A percentile compares a stretch with the other conserved stretches of the same genome.
These are phyloP conservation scores for Nematolebias whitei DNA, from an alignment of 2,113 vertebrate genomes.

Conservation along the genomic window DNA sequence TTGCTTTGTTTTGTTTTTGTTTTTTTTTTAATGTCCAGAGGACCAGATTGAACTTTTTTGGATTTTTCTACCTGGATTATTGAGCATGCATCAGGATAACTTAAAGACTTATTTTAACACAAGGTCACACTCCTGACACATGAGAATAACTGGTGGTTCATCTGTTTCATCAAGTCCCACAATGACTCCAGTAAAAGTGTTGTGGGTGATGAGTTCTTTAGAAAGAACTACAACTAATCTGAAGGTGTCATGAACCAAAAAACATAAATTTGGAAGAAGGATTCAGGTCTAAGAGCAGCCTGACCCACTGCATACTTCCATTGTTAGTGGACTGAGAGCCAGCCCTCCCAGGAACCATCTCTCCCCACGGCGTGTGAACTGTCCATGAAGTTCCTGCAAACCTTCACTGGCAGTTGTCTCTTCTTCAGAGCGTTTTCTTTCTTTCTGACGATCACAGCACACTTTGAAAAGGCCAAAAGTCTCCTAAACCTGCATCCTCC, in stretches of 20 bases:
- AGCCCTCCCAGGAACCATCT: conserved; percentile 26
- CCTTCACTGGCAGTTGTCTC: conserved; percentile 57
- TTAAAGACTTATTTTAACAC: conserved; percentile 35
- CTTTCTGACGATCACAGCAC: conserved; percentile 57
- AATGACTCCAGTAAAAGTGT: conserved; percentile 21
- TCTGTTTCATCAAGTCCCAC: conserved; percentile 34
- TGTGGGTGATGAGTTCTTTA: conserved; percentile 25
- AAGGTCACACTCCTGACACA: conserved; percentile 26
- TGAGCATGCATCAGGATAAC: too few species aligned
- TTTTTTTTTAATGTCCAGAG: too few species aligned
- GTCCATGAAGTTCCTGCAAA: conserved; percentile 39
- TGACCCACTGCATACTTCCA: conserved; percentile 44
- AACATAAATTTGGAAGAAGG: conserved; percentile 33
- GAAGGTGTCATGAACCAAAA: conserved; percentile 18
- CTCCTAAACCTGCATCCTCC: conserved; percentile 34
- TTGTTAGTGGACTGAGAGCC: conserved; percentile 24
- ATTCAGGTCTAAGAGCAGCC: conserved; percentile 32
- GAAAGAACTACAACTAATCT: conserved; percentile 12
- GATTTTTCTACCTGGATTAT: too few species aligned
- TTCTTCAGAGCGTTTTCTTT: conserved; percentile 38
- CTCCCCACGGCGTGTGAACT: conserved; percentile 67
- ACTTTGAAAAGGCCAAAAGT: conserved; percentile 73
- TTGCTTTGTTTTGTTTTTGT: too few species aligned
- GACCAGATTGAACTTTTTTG: too few species aligned
- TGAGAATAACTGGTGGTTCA: conserved; percentile 38